phyloP scores from a whole-genome alignment of 64 coral and sea anemone genomes.

The Hydrozoanthus tunicans region DNA sequence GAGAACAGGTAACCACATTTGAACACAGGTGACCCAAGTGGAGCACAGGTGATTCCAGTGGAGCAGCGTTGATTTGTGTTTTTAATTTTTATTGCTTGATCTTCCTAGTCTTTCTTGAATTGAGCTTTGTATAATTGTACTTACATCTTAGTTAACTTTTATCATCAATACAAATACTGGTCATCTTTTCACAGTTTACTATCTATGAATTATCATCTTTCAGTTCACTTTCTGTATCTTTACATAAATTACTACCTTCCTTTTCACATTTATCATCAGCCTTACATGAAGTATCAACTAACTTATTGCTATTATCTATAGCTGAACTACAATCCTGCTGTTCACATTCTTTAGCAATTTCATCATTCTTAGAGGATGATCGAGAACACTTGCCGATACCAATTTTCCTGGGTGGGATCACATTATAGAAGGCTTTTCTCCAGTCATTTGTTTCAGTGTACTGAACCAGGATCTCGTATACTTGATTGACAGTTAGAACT shows the following conservation, averaged over 20 bases:
- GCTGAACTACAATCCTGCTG: not conserved
- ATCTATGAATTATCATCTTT: not conserved
- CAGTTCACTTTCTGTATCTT: not conserved
- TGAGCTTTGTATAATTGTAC: no score
- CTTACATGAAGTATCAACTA: not conserved
- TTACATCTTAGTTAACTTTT: no score
- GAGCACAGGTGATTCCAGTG: no score
- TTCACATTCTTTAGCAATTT: not conserved
- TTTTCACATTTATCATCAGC: not conserved
- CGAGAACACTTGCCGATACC: not conserved
- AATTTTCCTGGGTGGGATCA: slow-evolving; percentile 83
- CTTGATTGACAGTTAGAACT: slow-evolving; percentile 91
- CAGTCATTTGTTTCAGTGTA: slow-evolving; percentile 86
- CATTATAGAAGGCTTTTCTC: slow-evolving; percentile 75
- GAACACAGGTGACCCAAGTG: no score
- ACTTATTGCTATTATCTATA: not conserved
- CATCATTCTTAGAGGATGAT: not conserved
- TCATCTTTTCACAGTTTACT: no score
- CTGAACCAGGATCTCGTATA: slow-evolving; percentile 84
- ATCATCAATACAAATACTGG: no score
- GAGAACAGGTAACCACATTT: no score
- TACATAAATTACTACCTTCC: not conserved
- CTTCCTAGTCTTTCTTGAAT: no score
- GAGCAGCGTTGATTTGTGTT: no score
- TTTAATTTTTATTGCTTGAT: no score